Percentiles rank a stretch among this genome's conserved stretches.
Evolutionary conservation across 2,113 vertebrate species (phyloP).

Genomic region (Planiliza haematocheilus): DNA sequence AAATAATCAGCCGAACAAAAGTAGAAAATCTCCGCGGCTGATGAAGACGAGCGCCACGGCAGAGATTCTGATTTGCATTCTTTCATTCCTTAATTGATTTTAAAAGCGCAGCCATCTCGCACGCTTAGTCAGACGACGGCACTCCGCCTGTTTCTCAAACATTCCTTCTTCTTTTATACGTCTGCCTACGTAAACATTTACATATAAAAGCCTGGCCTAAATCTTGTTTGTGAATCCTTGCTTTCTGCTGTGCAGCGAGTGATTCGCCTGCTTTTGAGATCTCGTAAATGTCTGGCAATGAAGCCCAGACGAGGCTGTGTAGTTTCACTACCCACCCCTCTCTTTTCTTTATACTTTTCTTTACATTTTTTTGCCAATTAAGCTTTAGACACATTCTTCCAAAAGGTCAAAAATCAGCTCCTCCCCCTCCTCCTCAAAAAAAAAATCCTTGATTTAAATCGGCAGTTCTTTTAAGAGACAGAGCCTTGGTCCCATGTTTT

Average conservation of each 20-base stretch:
- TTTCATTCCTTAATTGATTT: constrained; percentile 8
- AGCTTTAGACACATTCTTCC: constrained; percentile 9
- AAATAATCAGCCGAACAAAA: too few species aligned
- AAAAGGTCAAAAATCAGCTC: background rate
- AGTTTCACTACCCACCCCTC: background rate
- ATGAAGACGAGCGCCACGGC: background rate
- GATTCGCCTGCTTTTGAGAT: constrained; percentile 5
- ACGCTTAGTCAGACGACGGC: constrained; percentile 4
- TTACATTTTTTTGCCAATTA: constrained; percentile 2
- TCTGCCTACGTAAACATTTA: constrained; percentile 30
- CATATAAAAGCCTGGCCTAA: constrained; percentile 34
- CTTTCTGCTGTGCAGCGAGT: constrained; percentile 6
- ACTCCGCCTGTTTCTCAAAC: constrained; percentile 1
- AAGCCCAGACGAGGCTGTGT: background rate
- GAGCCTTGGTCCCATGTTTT: constrained; percentile 39
- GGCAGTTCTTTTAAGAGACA: constrained; percentile 20
- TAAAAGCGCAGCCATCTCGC: background rate
- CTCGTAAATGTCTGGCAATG: constrained; percentile 23
- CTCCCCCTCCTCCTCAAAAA: too few species aligned
- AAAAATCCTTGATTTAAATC: constrained; percentile 13
- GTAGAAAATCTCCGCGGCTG: too few species aligned
- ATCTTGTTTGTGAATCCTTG: constrained; percentile 23
- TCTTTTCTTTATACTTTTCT: background rate
- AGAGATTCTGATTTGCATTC: background rate
- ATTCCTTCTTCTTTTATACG: constrained; percentile 1